Percentiles rank a stretch among this genome's conserved stretches.
phyloP scores from a whole-genome alignment of 2,888 invertebrate genomes.

The Meandrusa payeni region DNA sequence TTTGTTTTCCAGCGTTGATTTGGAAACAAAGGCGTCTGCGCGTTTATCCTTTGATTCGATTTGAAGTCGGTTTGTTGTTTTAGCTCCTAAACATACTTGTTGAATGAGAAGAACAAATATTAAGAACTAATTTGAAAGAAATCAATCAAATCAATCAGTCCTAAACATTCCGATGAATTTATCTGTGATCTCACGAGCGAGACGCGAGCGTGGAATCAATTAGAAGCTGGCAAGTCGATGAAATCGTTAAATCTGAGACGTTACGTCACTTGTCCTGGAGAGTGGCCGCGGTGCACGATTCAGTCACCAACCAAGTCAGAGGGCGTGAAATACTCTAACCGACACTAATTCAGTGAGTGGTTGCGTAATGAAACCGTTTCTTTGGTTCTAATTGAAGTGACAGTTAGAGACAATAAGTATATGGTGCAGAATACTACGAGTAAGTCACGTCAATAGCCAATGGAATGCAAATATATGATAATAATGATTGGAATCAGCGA shows the following conservation, averaged over 20 bases:
- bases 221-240: conserved; percentile 17
- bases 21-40: too few species aligned
- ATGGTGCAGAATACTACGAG: too few species aligned
- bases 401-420: too few species aligned
- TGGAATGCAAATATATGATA: too few species aligned
- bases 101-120: too few species aligned
- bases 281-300: conserved; percentile 11
- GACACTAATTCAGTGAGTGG: conserved; percentile 7
- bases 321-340: conserved; percentile 12
- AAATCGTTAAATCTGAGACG: conserved; percentile 16
- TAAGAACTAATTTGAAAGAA: neutral
- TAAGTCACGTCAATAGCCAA: too few species aligned
- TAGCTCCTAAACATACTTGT: too few species aligned
- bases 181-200: conserved; percentile 22
- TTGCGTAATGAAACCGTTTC: conserved; percentile 1
- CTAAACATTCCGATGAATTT: conserved; percentile 4
- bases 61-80: too few species aligned
- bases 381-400: too few species aligned
- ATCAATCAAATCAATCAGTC: conserved; percentile 6
- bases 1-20: too few species aligned
- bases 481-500: too few species aligned
- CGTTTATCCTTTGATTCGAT: too few species aligned
- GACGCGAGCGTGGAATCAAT: conserved; percentile 21
- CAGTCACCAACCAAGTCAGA: conserved; percentile 2
- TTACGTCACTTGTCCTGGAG: conserved; percentile 20